phyloP scores from a whole-genome alignment of 2,113 vertebrate genomes.

The Capreolus pygargus region DNA sequence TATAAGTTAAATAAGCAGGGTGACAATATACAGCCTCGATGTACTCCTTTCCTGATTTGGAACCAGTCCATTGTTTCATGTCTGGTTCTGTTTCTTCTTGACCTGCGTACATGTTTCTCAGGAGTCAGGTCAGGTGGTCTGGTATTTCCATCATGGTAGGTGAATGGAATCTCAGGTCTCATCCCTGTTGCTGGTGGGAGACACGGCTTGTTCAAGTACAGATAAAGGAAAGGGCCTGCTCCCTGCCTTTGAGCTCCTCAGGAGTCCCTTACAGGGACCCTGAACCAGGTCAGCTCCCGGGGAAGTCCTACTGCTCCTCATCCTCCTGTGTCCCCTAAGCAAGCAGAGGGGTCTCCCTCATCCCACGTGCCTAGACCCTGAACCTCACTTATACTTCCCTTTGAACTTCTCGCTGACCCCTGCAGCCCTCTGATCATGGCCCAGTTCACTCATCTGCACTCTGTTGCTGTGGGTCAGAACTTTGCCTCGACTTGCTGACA shows the following conservation, averaged over 20 bases:
- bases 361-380: not conserved
- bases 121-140: not conserved
- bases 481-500: not conserved
- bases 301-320: not conserved
- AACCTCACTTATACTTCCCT: not conserved
- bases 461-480: not conserved
- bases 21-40: not conserved
- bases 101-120: not conserved
- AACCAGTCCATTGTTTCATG: not conserved
- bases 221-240: not conserved
- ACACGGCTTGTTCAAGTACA: not conserved
- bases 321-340: not conserved
- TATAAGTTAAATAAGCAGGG: not conserved
- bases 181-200: not conserved
- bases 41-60: not conserved
- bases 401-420: not conserved
- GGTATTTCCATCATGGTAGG: not conserved
- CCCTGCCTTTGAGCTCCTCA: not conserved
- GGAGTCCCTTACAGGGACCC: not conserved
- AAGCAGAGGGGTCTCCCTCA: not conserved
- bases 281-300: not conserved
- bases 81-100: not conserved
- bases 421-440: not conserved
- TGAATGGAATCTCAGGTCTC: not conserved
- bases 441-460: not conserved